phyloP scores from a whole-genome alignment of 2,797 vertebrate species.

The Alectoris magna region DNA sequence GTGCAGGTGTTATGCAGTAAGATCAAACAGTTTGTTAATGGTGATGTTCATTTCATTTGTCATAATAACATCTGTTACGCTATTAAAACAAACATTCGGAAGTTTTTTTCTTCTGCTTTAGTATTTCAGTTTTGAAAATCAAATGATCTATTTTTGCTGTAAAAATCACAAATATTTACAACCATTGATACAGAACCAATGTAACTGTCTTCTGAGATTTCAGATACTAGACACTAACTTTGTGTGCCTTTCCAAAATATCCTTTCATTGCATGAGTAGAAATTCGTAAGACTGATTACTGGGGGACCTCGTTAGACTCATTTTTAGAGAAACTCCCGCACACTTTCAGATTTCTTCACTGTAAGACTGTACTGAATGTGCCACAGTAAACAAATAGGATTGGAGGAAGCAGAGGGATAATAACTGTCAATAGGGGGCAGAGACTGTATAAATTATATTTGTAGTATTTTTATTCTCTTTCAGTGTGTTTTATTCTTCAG shows the following conservation, averaged over 20 bases:
- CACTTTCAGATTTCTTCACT: not conserved
- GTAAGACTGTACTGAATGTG: not conserved
- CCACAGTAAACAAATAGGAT: not conserved
- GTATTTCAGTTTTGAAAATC: not conserved
- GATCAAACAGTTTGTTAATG: not conserved
- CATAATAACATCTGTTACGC: not conserved
- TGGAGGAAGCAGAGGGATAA: not conserved
- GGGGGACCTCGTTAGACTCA: not conserved
- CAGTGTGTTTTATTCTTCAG: too few relatives aligned
- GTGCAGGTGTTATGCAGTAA: not conserved
- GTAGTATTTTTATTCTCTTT: not conserved
- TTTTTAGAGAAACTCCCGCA: not conserved
- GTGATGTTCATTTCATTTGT: not conserved
- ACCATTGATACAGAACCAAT: not conserved
- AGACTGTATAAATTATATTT: not conserved
- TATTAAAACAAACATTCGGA: too few relatives aligned
- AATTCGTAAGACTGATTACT: not conserved
- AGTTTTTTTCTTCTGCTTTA: not conserved
- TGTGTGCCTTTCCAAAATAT: not conserved
- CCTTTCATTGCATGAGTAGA: not conserved
- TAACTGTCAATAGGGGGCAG: not conserved
- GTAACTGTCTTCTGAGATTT: not conserved
- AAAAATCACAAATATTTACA: not conserved
- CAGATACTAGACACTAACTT: not conserved
- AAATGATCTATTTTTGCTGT: not conserved